Percentiles rank a stretch among this genome's conserved stretches.
These are phyloP conservation scores for Cydia pomonella DNA, from an alignment of 1,140 invertebrate genomes.

Conservation along the genomic window DNA sequence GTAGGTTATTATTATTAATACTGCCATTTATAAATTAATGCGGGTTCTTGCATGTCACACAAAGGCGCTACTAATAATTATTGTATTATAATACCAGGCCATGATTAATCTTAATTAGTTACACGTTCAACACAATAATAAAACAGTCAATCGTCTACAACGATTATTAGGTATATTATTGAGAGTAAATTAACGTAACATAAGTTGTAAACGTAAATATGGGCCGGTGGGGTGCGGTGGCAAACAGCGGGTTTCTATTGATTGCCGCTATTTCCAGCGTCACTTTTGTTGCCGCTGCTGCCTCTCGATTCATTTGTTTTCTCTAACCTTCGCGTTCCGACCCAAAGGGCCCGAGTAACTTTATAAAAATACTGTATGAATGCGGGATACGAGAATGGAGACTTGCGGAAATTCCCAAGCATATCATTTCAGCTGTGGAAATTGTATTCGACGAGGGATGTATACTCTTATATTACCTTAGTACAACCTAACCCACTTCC, in stretches of 20 bases:
- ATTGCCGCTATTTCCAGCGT: conserved; percentile 31
- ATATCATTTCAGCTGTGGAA: background rate
- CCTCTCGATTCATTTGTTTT: conserved; percentile 33
- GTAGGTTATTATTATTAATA: no score
- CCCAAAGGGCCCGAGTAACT: conserved; percentile 7
- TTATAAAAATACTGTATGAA: conserved; percentile 19
- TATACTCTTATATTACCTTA: background rate
- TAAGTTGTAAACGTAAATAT: conserved; percentile 25
- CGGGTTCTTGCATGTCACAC: background rate
- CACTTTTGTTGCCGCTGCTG: conserved; percentile 28
- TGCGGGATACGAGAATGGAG: background rate
- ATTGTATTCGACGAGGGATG: background rate
- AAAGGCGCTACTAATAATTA: background rate
- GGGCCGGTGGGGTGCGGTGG: background rate
- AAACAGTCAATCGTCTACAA: background rate
- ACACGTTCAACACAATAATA: background rate
- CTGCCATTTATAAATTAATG: no score
- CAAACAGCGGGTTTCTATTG: conserved; percentile 16
- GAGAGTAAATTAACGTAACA: conserved; percentile 13
- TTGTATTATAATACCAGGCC: background rate
- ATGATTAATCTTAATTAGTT: background rate
- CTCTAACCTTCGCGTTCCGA: conserved; percentile 27
- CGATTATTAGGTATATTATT: conserved; percentile 16
- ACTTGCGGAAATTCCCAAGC: background rate
- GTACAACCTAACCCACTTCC: background rate